Evolutionary conservation across 2,797 vertebrate species (phyloP), one percentile per base, ranked within the genome.

Genomic region (Bovichtus variegatus): DNA sequence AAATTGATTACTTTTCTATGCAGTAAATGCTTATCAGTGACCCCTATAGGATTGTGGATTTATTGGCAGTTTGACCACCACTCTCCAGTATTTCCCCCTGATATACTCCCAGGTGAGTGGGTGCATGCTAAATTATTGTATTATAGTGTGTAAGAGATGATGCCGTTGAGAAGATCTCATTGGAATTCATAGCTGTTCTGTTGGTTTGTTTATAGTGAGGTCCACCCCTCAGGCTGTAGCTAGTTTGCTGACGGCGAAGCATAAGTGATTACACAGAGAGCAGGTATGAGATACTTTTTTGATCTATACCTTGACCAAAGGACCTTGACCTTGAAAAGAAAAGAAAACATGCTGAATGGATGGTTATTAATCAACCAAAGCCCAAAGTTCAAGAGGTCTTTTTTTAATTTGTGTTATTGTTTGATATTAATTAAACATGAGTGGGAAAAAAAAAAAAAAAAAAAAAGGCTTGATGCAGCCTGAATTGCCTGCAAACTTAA

Each of bases 181-280:
- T 86, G 64, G 58, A 59, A 91, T 91, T 80, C 87, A 67, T 41
- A 70, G 46, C 72, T 9, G 53, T 62, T 79, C 44, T 59, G 58
- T 54, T 36, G 61, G 63, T 89, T 87, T 85, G 80, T 90, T 89
- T 90, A 87, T 49, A 64, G 76, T 63, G 76, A 80, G 55, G 79
- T 82, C 83, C 59, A 60, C 12, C 84, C 88, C 89, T 78, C 71
- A 47, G 80, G 82, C 79, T 69, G 40, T 41, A 57, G 80, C 73
- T 71, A 69, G 80, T 86, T 83, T 87, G 88, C 87, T 91, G 87
- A 90, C 15, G 66, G 80, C 68, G 9, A 90, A 66, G 71, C 60
- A 69, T 71, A 67, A 74, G 71, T 70, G 81, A 87, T 87, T 74
- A 87, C 65, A 80, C 71, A 67, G 55, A 73, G 63, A 66, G 58